Base-by-base conservation (phyloP, 1,140 invertebrate species). In the Heterodera schachtii region DNA sequence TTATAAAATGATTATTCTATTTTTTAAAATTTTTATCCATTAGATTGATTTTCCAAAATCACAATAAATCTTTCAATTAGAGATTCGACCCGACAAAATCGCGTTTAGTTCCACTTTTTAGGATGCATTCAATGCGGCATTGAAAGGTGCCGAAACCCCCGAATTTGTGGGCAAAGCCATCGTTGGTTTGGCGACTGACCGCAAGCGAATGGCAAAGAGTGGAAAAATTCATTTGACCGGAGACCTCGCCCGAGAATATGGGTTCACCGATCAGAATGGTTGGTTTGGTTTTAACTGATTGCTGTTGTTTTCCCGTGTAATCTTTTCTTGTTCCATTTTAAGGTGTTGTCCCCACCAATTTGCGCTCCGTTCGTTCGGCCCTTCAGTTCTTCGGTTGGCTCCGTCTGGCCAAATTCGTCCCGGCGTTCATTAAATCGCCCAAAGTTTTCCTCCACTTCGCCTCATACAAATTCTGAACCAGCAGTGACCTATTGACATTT, bases 111-210 rank as follows among this genome's bases (percentile, higher is more conserved):
- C 57, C 57, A 9, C 13, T 43, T 71, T 75, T 44, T 47, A 83
- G 82, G 47, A 64, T 19, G 13, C 82, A n/a, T 71, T 83, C 47
- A 75, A 83, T 19, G 49, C 46, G 19, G 52, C 67, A 6, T 70
- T 78, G 57, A 19, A n/a, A 64, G 46, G 4, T 8, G 84, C 70
- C 4, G 84, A 84, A 75, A 60, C 81, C 1, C 46, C 84, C 46
- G 84, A 84, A 57, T 84, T 85, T 77, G 81, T 82, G n/a, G 84
- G 84, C 11, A 84, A 84, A 43, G 84, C 84, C 3, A 78, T 84
- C 6, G 84, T 84, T 19, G 83, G 73, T 7, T 44, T 84, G n/a
- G 84, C 84, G 3, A n/a, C 3, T n/a, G 84, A 84, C 60, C 41
- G n/a, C 31, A 83, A 83, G 16, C 46, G 52, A 16, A 43, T 79